These are phyloP conservation scores for Drosophila paranaensis DNA, from an alignment of 2,888 invertebrate genomes.

Conservation along the genomic window DNA sequence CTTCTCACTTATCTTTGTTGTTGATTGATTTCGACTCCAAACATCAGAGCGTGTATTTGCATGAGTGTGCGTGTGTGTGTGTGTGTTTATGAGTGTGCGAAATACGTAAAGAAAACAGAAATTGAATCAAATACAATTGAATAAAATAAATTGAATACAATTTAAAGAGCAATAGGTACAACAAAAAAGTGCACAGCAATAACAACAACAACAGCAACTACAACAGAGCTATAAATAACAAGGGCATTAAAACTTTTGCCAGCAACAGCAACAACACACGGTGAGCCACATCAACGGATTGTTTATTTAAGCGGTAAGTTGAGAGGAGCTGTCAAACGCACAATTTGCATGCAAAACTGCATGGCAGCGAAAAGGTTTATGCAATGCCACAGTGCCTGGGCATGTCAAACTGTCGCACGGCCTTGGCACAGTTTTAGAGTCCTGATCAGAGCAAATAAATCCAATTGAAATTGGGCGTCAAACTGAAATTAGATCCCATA, in stretches of 20 bases:
- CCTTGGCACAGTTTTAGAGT: slow-evolving; percentile 45
- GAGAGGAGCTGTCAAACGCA: slow-evolving; percentile 16
- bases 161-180: slow-evolving; percentile 35
- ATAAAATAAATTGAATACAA: slow-evolving; percentile 46
- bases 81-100: slow-evolving; percentile 28
- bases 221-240: slow-evolving; percentile 23
- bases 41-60: slow-evolving; percentile 32
- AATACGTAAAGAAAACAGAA: slow-evolving; percentile 36
- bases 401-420: slow-evolving; percentile 39
- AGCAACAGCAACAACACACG: slow-evolving; percentile 14
- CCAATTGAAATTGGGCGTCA: not conserved
- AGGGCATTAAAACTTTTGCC: slow-evolving; percentile 40
- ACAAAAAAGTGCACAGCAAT: slow-evolving; percentile 37
- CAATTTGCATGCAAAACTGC: slow-evolving; percentile 35
- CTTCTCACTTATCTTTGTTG: slow-evolving; percentile 39
- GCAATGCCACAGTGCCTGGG: slow-evolving; percentile 2
- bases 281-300: slow-evolving; percentile 23
- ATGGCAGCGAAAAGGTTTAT: slow-evolving; percentile 20
- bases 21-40: slow-evolving; percentile 57
- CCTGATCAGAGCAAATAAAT: slow-evolving; percentile 16
- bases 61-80: not conserved
- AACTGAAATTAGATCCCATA: not conserved
- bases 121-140: slow-evolving; percentile 40
- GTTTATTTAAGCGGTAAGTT: slow-evolving; percentile 67
- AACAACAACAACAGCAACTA: slow-evolving; percentile 7